Evolutionary conservation across 2,888 invertebrate species (phyloP).

Genomic region (Pristionchus fissidentatus): DNA sequence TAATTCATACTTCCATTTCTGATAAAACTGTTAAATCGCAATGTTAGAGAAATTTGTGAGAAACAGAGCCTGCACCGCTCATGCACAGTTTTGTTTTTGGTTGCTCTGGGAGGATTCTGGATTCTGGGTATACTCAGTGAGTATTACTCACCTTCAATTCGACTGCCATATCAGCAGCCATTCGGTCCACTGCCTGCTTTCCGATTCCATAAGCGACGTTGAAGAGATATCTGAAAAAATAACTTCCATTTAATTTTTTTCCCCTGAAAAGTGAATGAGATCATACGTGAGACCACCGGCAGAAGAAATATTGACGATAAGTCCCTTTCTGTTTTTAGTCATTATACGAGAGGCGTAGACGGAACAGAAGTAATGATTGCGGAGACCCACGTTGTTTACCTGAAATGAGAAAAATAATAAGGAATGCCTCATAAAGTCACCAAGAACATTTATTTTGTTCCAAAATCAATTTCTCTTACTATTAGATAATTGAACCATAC

Average conservation of each 20-base stretch:
- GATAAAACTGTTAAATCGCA: too few species aligned
- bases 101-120: background rate
- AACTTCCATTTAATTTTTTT: background rate
- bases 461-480: too few species aligned
- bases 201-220: slow-evolving; percentile 78
- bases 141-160: slow-evolving; percentile 74
- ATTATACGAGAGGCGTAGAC: slow-evolving; percentile 75
- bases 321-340: slow-evolving; percentile 70
- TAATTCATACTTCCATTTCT: too few species aligned
- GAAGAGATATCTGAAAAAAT: slow-evolving; percentile 75
- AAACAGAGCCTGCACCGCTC: background rate
- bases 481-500: too few species aligned
- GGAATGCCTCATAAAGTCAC: too few species aligned
- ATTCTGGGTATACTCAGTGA: too few species aligned
- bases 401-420: slow-evolving; percentile 53
- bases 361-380: slow-evolving; percentile 78
- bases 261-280: too few species aligned
- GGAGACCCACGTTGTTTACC: slow-evolving; percentile 77
- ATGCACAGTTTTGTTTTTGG: too few species aligned
- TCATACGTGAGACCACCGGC: slow-evolving; percentile 75
- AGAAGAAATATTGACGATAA: slow-evolving; percentile 78
- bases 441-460: too few species aligned
- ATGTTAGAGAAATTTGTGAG: background rate
- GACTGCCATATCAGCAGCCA: slow-evolving; percentile 77
- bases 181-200: slow-evolving; percentile 78